A percentile compares a stretch with the other conserved stretches of the same genome.
Evolutionary conservation across 1,140 invertebrate genomes (phyloP).

Genomic region (Teleogryllus occipitalis): DNA sequence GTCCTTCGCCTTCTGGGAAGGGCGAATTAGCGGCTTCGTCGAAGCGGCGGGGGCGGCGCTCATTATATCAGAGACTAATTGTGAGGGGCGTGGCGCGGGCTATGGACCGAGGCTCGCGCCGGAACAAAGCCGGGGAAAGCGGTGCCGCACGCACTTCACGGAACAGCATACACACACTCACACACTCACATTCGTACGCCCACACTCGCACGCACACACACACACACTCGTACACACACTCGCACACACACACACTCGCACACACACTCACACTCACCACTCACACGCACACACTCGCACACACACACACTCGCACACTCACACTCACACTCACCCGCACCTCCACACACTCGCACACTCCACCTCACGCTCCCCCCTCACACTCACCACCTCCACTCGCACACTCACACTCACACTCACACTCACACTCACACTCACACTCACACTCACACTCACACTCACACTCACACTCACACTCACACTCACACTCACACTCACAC

Average conservation of each 20-base stretch:
- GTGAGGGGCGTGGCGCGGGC: too few relatives aligned
- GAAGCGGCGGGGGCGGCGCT: too few relatives aligned
- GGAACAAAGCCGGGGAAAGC: too few relatives aligned
- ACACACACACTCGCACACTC: neutral
- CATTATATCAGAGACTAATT: too few relatives aligned
- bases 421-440: neutral
- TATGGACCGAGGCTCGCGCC: too few relatives aligned
- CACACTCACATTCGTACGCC: neutral
- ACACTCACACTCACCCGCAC: neutral
- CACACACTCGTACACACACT: neutral
- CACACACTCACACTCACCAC: neutral
- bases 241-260: neutral
- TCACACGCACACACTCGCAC: neutral
- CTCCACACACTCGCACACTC: neutral
- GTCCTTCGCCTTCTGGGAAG: too few relatives aligned
- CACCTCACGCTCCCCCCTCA: neutral
- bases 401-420: neutral
- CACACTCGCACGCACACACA: neutral
- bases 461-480: neutral
- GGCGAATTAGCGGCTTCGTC: too few relatives aligned
- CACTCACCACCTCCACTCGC: neutral
- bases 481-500: neutral
- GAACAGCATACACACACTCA: neutral
- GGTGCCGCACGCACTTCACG: neutral
- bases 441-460: neutral